Conservation (phyloP, 2,113 vertebrate genomes). For the Menidia beryllina region DNA sequence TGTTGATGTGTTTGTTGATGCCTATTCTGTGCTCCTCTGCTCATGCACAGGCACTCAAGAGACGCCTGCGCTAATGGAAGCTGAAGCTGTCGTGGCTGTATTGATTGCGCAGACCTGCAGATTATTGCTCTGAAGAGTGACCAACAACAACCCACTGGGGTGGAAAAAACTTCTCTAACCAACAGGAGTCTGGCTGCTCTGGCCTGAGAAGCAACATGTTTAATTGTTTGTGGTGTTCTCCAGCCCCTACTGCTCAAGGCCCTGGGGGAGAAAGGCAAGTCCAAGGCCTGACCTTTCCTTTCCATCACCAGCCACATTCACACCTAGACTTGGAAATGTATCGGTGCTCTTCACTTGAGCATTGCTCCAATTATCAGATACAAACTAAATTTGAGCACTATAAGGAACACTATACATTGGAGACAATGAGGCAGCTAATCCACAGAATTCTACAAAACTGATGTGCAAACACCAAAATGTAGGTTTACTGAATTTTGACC, state of each 20-base stretch:
- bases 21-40: slow-evolving; percentile 66
- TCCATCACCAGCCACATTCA: slow-evolving; percentile 77
- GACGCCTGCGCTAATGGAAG: slow-evolving; percentile 75
- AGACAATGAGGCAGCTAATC: slow-evolving; percentile 36
- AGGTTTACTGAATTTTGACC: slow-evolving; percentile 13
- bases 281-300: slow-evolving; percentile 81
- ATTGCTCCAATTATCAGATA: slow-evolving; percentile 84
- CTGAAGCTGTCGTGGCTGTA: slow-evolving; percentile 75
- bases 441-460: slow-evolving; percentile 35
- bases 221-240: slow-evolving; percentile 86
- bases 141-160: slow-evolving; percentile 80
- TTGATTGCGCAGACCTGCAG: slow-evolving; percentile 84
- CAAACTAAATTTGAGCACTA: slow-evolving; percentile 73
- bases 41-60: slow-evolving; percentile 79
- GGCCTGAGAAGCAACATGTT: slow-evolving; percentile 78
- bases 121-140: slow-evolving; percentile 86
- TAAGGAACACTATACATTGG: slow-evolving; percentile 57
- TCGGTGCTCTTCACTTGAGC: slow-evolving; percentile 78
- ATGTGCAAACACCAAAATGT: background rate
- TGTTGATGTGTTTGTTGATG: slow-evolving; percentile 57
- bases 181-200: slow-evolving; percentile 68
- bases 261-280: slow-evolving; percentile 79
- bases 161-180: slow-evolving; percentile 71
- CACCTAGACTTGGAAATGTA: slow-evolving; percentile 81
- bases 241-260: slow-evolving; percentile 74